A percentile compares a stretch with the other conserved stretches of the same genome.
These are phyloP conservation scores for Pseudorhiza aurosa DNA, from an alignment of 30 jellyfish, hydroid and myxozoan genomes.

Conservation along the genomic window DNA sequence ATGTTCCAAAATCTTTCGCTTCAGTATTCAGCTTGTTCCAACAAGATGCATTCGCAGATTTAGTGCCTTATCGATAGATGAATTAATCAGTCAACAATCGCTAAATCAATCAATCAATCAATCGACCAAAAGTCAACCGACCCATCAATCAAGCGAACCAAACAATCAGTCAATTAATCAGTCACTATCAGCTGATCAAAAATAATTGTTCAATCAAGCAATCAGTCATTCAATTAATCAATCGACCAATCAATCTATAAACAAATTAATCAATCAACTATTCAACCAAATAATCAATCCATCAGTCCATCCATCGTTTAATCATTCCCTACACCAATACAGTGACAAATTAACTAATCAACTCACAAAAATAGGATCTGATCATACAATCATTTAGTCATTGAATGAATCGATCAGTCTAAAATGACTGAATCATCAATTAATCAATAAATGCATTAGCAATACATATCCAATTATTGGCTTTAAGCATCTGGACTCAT, in stretches of 20 bases:
- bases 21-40: slow-evolving; percentile 69
- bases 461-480: no score
- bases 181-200: no score
- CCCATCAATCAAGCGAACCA: background rate
- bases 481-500: no score
- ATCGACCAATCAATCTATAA: background rate
- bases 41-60: slow-evolving; percentile 50
- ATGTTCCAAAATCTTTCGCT: slow-evolving; percentile 73
- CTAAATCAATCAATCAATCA: background rate
- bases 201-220: background rate
- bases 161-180: no score
- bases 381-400: background rate
- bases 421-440: background rate
- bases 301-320: no score
- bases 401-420: background rate
- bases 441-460: background rate
- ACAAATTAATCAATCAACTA: background rate
- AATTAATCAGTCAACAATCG: no score
- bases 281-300: background rate
- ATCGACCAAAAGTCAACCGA: background rate
- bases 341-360: no score
- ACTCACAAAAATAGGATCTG: no score
- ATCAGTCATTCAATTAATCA: background rate
- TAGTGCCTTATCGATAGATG: slow-evolving; percentile 31
- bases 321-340: no score